These are phyloP conservation scores for Frieseomelitta varia DNA, from an alignment of 1,140 invertebrate species.

Conservation along the genomic window DNA sequence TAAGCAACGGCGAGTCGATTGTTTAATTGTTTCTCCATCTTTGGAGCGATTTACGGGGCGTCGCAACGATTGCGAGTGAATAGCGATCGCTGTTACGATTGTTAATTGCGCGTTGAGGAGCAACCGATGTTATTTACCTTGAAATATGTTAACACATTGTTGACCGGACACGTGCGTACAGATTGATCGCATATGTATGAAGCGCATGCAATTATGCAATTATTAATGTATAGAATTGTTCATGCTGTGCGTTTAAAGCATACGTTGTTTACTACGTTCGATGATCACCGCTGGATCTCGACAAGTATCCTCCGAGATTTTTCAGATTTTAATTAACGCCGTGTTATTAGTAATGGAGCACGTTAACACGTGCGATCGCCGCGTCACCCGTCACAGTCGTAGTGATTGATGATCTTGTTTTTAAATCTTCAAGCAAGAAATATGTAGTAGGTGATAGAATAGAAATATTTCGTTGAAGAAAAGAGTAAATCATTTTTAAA, in stretches of 20 bases:
- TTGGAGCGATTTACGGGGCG: neutral
- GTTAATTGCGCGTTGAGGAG: neutral
- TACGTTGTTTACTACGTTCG: neutral
- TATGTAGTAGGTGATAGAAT: too few relatives aligned
- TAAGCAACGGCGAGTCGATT: too few relatives aligned
- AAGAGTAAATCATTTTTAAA: too few relatives aligned
- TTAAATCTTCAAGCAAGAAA: too few relatives aligned
- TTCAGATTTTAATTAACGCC: neutral
- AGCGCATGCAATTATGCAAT: neutral
- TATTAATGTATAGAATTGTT: neutral
- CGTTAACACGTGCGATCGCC: neutral
- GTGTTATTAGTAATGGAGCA: too few relatives aligned
- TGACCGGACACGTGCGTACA: neutral
- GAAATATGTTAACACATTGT: neutral
- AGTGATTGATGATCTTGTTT: too few relatives aligned
- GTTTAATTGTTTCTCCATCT: neutral
- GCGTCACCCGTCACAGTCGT: too few relatives aligned
- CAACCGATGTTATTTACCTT: neutral
- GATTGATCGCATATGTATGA: too few relatives aligned
- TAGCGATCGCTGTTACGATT: neutral
- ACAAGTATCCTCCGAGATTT: neutral
- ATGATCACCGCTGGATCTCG: neutral
- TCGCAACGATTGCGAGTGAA: neutral
- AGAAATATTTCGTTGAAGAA: too few relatives aligned
- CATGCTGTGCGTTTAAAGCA: too few relatives aligned